phyloP scores from a whole-genome alignment of 2,797 vertebrate species.

The Chiloscyllium punctatum region DNA sequence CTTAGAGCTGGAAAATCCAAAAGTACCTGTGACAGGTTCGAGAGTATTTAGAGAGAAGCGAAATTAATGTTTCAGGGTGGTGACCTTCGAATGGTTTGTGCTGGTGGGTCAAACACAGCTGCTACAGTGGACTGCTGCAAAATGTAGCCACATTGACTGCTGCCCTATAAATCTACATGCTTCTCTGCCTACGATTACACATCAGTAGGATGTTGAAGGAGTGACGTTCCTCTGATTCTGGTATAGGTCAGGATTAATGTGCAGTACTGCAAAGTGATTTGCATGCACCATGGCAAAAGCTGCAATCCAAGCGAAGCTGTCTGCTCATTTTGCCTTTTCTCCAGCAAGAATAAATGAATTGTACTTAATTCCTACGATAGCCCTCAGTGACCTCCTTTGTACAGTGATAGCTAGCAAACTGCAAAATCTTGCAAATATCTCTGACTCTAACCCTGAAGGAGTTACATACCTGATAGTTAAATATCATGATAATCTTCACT shows the following conservation, averaged over 20 bases:
- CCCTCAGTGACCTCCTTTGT: too few species aligned
- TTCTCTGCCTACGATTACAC: background rate
- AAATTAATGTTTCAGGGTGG: background rate
- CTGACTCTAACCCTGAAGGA: background rate
- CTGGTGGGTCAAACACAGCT: background rate
- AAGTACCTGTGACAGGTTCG: background rate
- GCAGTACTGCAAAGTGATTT: too few species aligned
- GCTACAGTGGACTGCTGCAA: background rate
- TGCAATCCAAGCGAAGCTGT: background rate
- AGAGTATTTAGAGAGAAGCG: background rate
- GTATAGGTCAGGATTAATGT: background rate
- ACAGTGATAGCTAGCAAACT: too few species aligned
- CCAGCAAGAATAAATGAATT: background rate
- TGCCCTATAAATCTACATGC: background rate
- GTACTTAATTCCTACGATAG: background rate
- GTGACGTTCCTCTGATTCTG: background rate
- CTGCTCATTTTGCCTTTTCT: background rate
- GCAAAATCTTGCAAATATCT: too few species aligned
- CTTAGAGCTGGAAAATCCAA: background rate
- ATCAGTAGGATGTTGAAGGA: background rate
- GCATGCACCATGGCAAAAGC: too few species aligned
- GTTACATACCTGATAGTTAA: background rate
- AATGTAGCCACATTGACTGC: background rate
- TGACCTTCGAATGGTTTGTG: background rate
- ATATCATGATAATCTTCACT: background rate